A percentile compares a stretch with the other conserved stretches of the same genome.
phyloP scores from a whole-genome alignment of 2,797 vertebrate species.

The Enteromius anoplus region DNA sequence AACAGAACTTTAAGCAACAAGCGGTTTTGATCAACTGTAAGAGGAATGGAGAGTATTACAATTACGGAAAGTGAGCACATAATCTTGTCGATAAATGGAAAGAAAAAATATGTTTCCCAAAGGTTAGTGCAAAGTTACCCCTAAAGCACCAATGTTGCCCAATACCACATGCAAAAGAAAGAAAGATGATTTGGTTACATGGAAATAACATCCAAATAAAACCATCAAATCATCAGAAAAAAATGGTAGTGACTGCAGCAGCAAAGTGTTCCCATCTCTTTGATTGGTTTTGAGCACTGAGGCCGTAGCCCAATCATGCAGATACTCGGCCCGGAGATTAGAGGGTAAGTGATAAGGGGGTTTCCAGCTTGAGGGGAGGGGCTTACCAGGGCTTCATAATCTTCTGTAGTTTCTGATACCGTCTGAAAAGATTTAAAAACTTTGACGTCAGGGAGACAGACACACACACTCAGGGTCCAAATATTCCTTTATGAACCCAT shows the following conservation, averaged over 20 bases:
- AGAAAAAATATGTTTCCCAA: background rate
- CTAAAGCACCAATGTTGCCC: slow-evolving; percentile 59
- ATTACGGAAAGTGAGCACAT: background rate
- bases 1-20: background rate
- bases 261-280: slow-evolving; percentile 56
- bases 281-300: slow-evolving; percentile 61
- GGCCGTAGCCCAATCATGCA: slow-evolving; percentile 82
- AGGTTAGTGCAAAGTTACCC: slow-evolving; percentile 42
- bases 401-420: slow-evolving; percentile 99
- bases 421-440: slow-evolving; percentile 95
- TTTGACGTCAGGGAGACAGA: slow-evolving; percentile 71
- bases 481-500: slow-evolving; percentile 43
- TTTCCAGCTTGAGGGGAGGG: slow-evolving; percentile 66
- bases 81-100: background rate
- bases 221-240: slow-evolving; percentile 53
- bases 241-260: slow-evolving; percentile 57
- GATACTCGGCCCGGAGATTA: slow-evolving; percentile 73
- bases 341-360: slow-evolving; percentile 75
- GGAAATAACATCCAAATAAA: slow-evolving; percentile 52
- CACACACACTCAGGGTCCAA: slow-evolving; percentile 50
- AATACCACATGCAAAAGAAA: slow-evolving; percentile 75
- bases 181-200: slow-evolving; percentile 60
- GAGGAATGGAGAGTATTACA: background rate
- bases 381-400: slow-evolving; percentile 99
- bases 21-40: background rate